A percentile compares a stretch with the other conserved stretches of the same genome.
phyloP scores from a whole-genome alignment of 2,113 vertebrate genomes.

The Notechis scutatus region DNA sequence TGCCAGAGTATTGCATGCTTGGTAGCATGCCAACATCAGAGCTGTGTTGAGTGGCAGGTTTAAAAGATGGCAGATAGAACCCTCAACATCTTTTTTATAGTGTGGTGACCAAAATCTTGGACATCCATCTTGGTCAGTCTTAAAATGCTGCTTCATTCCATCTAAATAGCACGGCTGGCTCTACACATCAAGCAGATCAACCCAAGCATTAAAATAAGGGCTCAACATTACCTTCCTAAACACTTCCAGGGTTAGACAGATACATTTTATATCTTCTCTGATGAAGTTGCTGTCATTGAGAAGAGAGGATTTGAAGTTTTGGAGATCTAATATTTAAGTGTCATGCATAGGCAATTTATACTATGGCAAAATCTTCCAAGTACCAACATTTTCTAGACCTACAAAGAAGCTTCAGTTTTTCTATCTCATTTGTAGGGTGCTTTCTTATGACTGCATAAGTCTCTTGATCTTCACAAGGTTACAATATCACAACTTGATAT shows the following conservation, averaged over 20 bases:
- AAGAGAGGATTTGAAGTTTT: neutral
- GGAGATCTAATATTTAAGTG: neutral
- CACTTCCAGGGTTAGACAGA: neutral
- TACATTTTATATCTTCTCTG: neutral
- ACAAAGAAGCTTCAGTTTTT: neutral
- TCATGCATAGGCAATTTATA: neutral
- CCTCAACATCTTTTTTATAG: no score
- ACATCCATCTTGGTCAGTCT: neutral
- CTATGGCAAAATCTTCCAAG: neutral
- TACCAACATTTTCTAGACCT: neutral
- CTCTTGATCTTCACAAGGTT: neutral
- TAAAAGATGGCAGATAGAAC: neutral
- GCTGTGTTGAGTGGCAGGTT: neutral
- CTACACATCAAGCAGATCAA: neutral
- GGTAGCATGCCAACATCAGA: neutral
- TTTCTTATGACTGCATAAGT: neutral
- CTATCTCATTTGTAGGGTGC: neutral
- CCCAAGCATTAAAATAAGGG: neutral
- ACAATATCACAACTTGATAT: neutral
- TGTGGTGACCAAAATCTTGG: no score
- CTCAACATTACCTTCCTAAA: neutral
- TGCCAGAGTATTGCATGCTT: neutral
- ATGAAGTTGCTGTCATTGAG: neutral
- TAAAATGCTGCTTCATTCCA: neutral
- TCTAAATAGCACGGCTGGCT: neutral